phyloP scores from a whole-genome alignment of 2,797 vertebrate species.

The Sphenodon punctatus region DNA sequence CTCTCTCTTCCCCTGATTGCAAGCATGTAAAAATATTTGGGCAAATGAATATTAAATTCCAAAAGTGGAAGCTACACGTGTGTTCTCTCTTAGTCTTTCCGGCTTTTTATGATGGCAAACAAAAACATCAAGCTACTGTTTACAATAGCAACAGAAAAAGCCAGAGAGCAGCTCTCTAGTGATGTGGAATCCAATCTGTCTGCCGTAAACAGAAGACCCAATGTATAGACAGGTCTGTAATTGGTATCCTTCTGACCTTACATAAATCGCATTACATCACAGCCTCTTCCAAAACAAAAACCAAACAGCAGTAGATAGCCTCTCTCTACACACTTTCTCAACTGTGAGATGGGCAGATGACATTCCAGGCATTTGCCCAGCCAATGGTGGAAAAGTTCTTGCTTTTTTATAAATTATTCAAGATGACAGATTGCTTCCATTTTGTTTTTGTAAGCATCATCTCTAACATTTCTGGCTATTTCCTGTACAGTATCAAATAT shows the following conservation, averaged over 20 bases:
- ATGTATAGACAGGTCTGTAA: constrained; percentile 4
- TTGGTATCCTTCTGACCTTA: neutral
- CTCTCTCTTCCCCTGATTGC: neutral
- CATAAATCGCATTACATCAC: constrained; percentile 26
- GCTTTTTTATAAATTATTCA: neutral
- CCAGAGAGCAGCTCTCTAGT: constrained; percentile 17
- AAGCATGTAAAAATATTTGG: neutral
- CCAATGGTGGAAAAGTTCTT: neutral
- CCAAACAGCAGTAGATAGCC: neutral
- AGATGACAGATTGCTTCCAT: neutral
- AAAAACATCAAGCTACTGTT: constrained; percentile 47
- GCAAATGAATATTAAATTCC: neutral
- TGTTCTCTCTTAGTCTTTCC: constrained; percentile 24
- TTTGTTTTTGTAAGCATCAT: neutral
- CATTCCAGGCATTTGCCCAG: neutral
- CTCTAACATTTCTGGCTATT: neutral
- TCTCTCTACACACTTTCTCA: neutral
- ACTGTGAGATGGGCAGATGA: neutral
- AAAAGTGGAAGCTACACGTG: neutral
- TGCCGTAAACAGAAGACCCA: neutral
- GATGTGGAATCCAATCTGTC: neutral
- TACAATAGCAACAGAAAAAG: constrained; percentile 44
- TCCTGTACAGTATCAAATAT: neutral
- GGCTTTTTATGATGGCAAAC: constrained; percentile 1
- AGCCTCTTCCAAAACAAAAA: constrained; percentile 37